Evolutionary conservation across 2,113 vertebrate species (phyloP), one percentile per base, ranked within the genome.

Genomic region (Heloderma charlesbogerti): DNA sequence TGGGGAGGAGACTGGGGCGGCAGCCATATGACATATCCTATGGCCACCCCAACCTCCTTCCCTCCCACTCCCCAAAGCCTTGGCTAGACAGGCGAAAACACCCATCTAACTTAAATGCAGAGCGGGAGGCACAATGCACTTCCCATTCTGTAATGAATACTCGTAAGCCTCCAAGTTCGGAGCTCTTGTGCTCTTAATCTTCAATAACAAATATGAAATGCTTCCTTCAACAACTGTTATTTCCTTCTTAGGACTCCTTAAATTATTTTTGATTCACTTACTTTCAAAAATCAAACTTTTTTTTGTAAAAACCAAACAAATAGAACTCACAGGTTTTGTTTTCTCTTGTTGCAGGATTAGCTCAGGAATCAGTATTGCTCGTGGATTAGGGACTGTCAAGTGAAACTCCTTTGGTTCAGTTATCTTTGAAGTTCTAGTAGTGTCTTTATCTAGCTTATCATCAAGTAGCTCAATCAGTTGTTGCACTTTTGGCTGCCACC

Each of bases 401-500:
- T 95, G 94, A 96, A 99, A 99, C 94, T 98, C 98, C 94, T 96
- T 96, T 48, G 98, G 98, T 92, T 97, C 87, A 13, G 98, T 99
- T 92, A 94, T 95, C 90, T 92, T 98, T 0, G 90, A 86, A 57
- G 88, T 45, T 96, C 82, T 37, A 60, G 86, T 78, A 66, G 74
- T 63, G 43, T 12, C 78, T 87, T 83, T 84, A 82, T 75, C 89
- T 69, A 94, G 85, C 94, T 71, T 95, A 8, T 94, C 95, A 88
- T 95, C 94, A 75, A 99, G 97, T 75, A 97, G 95, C 54, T 94
- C 91, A 86, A 98, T 91, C 87, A 99, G 94, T 86, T 93, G 94
- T 88, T 98, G 96, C 29, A 99, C 95, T 94, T 98, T 94, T 8
- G 98, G 98, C 91, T 98, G 97, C 98, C 98, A 98, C 69, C 98